These are phyloP conservation scores for Volucella inanis DNA, from an alignment of 2,888 invertebrate species.

Conservation along the genomic window DNA sequence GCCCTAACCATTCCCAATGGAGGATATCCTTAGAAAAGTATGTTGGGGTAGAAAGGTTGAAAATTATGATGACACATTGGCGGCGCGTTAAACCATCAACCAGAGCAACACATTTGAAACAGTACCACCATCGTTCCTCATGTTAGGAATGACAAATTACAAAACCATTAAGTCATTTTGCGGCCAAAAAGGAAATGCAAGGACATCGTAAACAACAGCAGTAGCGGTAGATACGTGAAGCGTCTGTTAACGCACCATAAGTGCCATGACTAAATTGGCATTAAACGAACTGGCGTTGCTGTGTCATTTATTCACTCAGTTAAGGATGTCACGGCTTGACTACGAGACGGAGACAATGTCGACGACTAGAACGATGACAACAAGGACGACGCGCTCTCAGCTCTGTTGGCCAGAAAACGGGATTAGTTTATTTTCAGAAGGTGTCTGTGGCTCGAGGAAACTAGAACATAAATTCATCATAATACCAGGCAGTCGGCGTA, in stretches of 20 bases:
- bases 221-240: constrained; percentile 17
- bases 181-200: constrained; percentile 70
- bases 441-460: constrained; percentile 29
- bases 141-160: constrained; percentile 74
- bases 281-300: constrained; percentile 70
- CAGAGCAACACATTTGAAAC: constrained; percentile 38
- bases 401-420: constrained; percentile 46
- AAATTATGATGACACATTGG: constrained; percentile 74
- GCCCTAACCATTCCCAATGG: not conserved
- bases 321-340: constrained; percentile 58
- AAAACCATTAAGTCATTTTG: constrained; percentile 75
- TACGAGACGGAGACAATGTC: constrained; percentile 37
- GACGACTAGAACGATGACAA: constrained; percentile 15
- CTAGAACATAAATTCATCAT: constrained; percentile 74
- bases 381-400: constrained; percentile 40
- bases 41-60: not conserved
- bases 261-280: constrained; percentile 72
- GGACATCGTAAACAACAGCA: constrained; percentile 28
- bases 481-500: constrained; percentile 56
- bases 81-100: constrained; percentile 69
- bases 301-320: constrained; percentile 73
- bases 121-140: constrained; percentile 15
- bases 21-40: not conserved
- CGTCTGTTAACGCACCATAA: constrained; percentile 60
- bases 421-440: constrained; percentile 61